Percentiles rank a stretch among this genome's conserved stretches.
phyloP scores from a whole-genome alignment of 2,888 invertebrate genomes.

The Scotopteryx bipunctaria region DNA sequence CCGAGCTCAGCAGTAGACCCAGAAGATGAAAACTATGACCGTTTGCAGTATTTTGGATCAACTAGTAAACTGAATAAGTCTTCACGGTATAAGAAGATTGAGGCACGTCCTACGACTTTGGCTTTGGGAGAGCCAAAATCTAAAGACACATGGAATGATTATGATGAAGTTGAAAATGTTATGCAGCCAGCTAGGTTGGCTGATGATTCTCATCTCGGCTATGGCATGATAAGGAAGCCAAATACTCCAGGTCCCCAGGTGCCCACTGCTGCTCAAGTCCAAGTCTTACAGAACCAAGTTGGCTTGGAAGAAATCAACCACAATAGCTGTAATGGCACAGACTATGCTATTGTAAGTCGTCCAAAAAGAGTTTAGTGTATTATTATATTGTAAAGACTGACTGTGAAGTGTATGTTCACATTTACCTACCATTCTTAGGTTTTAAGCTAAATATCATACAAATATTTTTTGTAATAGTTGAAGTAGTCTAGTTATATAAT shows the following conservation, averaged over 20 bases:
- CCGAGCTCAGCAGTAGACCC: slow-evolving; percentile 76
- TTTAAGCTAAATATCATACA: slow-evolving; percentile 17
- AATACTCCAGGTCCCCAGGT: slow-evolving; percentile 81
- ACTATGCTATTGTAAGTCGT: slow-evolving; percentile 93
- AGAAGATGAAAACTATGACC: slow-evolving; percentile 88
- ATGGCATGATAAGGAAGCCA: slow-evolving; percentile 89
- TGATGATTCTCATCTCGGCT: slow-evolving; percentile 91
- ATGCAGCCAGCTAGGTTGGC: slow-evolving; percentile 88
- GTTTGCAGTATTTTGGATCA: slow-evolving; percentile 91
- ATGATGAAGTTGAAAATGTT: slow-evolving; percentile 88
- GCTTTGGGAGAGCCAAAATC: slow-evolving; percentile 68
- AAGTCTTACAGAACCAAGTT: slow-evolving; percentile 72
- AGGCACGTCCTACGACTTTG: slow-evolving; percentile 83
- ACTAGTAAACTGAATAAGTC: slow-evolving; percentile 87
- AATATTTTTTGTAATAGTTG: neutral
- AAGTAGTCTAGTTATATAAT: neutral
- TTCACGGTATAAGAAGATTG: slow-evolving; percentile 87
- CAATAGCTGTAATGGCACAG: slow-evolving; percentile 88
- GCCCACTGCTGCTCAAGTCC: slow-evolving; percentile 76
- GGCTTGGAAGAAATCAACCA: slow-evolving; percentile 84
- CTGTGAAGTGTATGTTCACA: slow-evolving; percentile 56
- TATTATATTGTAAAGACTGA: slow-evolving; percentile 60
- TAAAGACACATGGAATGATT: slow-evolving; percentile 87
- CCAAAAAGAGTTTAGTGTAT: slow-evolving; percentile 89
- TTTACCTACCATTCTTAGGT: slow-evolving; percentile 40